Evolutionary conservation across 1,140 invertebrate genomes (phyloP).

Genomic region (Pseudomyrmex sp.): DNA sequence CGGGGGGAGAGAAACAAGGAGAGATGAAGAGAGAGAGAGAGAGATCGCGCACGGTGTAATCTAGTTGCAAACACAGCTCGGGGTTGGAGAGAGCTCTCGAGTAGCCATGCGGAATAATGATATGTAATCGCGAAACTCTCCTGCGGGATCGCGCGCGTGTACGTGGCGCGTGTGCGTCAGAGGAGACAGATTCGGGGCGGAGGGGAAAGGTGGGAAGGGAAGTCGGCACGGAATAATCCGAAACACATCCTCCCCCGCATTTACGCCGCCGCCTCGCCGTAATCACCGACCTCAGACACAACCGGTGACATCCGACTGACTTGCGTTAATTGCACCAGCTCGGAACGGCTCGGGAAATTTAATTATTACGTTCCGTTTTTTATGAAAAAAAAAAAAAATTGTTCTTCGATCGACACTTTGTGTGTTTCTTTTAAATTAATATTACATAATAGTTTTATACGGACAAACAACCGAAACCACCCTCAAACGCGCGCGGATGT

Average conservation of each 20-base stretch:
- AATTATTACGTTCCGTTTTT: too few species aligned
- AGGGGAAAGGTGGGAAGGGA: neutral
- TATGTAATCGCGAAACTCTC: slow-evolving; percentile 81
- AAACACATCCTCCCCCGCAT: slow-evolving; percentile 13
- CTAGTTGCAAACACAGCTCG: slow-evolving; percentile 76
- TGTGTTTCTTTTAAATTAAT: neutral
- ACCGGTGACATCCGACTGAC: slow-evolving; percentile 34
- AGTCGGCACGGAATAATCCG: slow-evolving; percentile 51
- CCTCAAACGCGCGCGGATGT: too few species aligned
- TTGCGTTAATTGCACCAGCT: slow-evolving; percentile 31
- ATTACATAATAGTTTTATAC: too few species aligned
- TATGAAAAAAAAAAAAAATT: neutral
- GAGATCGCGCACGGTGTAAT: slow-evolving; percentile 72
- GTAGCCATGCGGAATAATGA: slow-evolving; percentile 83
- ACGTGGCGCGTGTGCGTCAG: slow-evolving; percentile 20
- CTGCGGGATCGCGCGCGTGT: slow-evolving; percentile 62
- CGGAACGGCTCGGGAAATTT: neutral
- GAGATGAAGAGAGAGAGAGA: slow-evolving; percentile 34
- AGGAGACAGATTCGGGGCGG: neutral
- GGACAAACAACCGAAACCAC: too few species aligned
- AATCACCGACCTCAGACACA: slow-evolving; percentile 28
- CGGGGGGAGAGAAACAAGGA: neutral
- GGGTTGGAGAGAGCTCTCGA: slow-evolving; percentile 74
- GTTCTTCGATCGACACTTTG: neutral
- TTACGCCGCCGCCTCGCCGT: neutral